Base-by-base conservation (phyloP, 2,888 invertebrate species). In the Icerya purchasi region DNA sequence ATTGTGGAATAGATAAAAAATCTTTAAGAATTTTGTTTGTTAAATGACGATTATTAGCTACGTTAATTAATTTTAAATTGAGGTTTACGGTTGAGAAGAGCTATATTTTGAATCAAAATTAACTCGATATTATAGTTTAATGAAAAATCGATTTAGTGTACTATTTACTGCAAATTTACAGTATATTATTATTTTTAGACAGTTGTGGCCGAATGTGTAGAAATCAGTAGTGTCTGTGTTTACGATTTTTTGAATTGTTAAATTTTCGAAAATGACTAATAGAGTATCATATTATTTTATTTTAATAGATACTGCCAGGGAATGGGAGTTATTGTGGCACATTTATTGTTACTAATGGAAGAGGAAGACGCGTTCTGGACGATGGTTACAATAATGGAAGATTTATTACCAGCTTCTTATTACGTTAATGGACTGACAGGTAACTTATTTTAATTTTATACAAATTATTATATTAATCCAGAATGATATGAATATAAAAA, bases 281-380 rank as follows among this genome's bases (percentile, higher is more conserved):
- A n/a, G n/a, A n/a, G n/a, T n/a, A n/a, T n/a, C n/a, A n/a, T n/a
- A n/a, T n/a, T n/a, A n/a, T n/a, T n/a, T n/a, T n/a, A n/a, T n/a
- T n/a, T n/a, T n/a, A n/a, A 65, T 67, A 80, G 80, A 53, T 86
- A 87, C 70, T 88, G 86, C 68, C 86, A 86, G 73, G 87, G 87
- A 23, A 85, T 84, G 64, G 88, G 89, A 58, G 86, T 88, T 74
- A 94, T 98, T 70, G 93, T 88, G 24, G 93, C 94, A 19, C 90
- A 89, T 50, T 75, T 98, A 56, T 74, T 98, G 62, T 75, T 99
- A 5, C 80, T 98, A 62, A 80, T 97, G 76, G 96, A 97, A 72
- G 98, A 98, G 75, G 97, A 98, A 74, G 93, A 94, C 74, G 86
- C 91, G 51, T 98, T 98, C 75, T 98, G 98, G 98, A 86, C 96